Percentiles rank a stretch among this genome's conserved stretches.
Evolutionary conservation across 1,140 invertebrate species (phyloP).

Genomic region (Drosophila obscura): DNA sequence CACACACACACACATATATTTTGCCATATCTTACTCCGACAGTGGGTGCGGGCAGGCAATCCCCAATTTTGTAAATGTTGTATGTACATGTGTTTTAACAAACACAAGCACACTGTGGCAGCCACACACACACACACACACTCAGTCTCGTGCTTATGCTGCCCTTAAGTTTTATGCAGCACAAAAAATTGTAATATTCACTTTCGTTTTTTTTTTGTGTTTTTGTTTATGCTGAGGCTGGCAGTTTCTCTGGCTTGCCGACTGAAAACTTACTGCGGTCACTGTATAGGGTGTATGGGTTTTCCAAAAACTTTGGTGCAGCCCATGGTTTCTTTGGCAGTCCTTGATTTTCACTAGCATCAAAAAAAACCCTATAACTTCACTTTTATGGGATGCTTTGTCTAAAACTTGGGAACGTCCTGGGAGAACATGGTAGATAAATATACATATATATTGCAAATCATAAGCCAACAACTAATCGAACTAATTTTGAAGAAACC

Average conservation of each 20-base stretch:
- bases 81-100: constrained; percentile 66
- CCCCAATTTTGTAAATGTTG: constrained; percentile 76
- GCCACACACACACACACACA: constrained; percentile 16
- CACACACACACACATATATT: not conserved
- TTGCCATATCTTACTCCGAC: not conserved
- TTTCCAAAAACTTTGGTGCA: constrained; percentile 38
- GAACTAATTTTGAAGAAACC: too few species aligned
- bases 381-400: too few species aligned
- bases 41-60: constrained; percentile 48
- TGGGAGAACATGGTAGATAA: too few species aligned
- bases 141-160: constrained; percentile 1
- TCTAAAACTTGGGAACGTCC: too few species aligned
- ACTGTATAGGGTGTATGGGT: constrained; percentile 20
- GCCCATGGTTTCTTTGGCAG: constrained; percentile 37
- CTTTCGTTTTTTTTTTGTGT: constrained; percentile 26
- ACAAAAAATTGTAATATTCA: constrained; percentile 75
- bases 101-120: not conserved
- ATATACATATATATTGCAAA: too few species aligned
- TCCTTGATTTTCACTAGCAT: constrained; percentile 1
- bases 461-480: too few species aligned
- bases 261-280: constrained; percentile 66
- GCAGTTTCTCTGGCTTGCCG: constrained; percentile 51
- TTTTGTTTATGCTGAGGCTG: constrained; percentile 62
- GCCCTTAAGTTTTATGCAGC: constrained; percentile 58
- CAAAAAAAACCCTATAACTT: too few species aligned